Evolutionary conservation across 2,113 vertebrate species (phyloP), one percentile per base, ranked within the genome.

Genomic region (Centropus unirufus): DNA sequence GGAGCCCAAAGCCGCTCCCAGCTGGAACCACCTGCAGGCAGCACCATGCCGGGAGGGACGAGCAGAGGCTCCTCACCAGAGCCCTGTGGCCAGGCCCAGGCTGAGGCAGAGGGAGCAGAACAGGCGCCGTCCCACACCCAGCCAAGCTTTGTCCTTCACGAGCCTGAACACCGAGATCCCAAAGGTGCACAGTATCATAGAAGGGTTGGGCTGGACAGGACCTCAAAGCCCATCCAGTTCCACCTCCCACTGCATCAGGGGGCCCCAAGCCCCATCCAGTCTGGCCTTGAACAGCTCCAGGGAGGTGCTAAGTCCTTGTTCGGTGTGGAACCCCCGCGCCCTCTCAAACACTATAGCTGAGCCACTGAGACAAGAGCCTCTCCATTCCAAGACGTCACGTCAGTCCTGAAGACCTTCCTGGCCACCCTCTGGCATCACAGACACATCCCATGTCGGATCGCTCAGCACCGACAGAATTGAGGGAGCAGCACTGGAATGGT

Each of bases 101-200:
- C 0, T 34, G 52, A 11, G 6, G 40, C 17, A 12, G 30, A 55
- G 30, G 29, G 30, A 55, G 58, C 7, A 1, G 67, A 57, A 5
- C 2, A 0, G 4, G 16, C 22, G 3, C 11, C 1, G 1, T 9
- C 21, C 67, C 30, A 6, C 20, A 9, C 4, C 29, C 52, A 61
- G 14, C 34, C 36, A 30, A 30, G 36, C 27, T 8, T 6, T 9
- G 1, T 1, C 34, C 47, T 57, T 74, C 39, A 3, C 0, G 7
- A 51, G 18, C 46, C 4, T n/a, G 44, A 59, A 40, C 39, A 36
- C 46, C n/a, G n/a, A 52, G 18, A 6, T 15, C 19, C 14, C 55
- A 27, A 39, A 36, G 54, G 24, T 42, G 24, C 55, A 68, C 27
- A 67, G 46, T 17, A 46, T 18, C 46, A 46, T 18, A 46, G 46